Evolutionary conservation across 1,140 invertebrate genomes (phyloP).

Genomic region (Mesaphorura yosii): DNA sequence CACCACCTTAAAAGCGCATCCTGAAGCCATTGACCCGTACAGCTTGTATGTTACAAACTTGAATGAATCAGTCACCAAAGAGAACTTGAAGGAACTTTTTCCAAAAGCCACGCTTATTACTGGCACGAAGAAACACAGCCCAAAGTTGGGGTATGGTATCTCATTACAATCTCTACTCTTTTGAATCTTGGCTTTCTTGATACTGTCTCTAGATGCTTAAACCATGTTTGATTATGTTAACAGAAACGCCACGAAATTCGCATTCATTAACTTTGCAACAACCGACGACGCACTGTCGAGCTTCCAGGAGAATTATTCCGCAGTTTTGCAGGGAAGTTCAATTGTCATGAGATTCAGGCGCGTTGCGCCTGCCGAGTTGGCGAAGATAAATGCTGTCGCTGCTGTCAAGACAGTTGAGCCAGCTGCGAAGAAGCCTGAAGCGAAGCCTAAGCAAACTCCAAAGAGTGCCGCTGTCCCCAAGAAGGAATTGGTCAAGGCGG

Average conservation of each 20-base stretch:
- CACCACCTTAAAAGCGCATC: not conserved
- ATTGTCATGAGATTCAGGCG: conserved; percentile 22
- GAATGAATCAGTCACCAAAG: not conserved
- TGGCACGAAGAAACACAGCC: conserved; percentile 17
- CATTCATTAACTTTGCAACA: conserved; percentile 16
- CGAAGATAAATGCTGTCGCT: not conserved
- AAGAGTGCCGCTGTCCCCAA: not conserved
- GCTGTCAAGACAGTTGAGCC: not conserved
- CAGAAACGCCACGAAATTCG: conserved; percentile 13
- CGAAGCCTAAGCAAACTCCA: not conserved
- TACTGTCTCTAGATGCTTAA: too few relatives aligned
- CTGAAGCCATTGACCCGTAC: conserved; percentile 22
- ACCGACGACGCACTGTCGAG: conserved; percentile 13
- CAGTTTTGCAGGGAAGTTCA: conserved; percentile 5
- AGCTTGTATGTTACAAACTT: conserved; percentile 22
- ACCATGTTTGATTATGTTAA: too few relatives aligned
- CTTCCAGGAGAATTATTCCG: conserved; percentile 15
- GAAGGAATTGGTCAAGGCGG: conserved; percentile 13
- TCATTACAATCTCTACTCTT: not conserved
- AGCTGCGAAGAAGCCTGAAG: not conserved
- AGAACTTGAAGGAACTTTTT: conserved; percentile 6
- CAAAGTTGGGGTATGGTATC: conserved; percentile 14
- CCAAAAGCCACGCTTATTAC: not conserved
- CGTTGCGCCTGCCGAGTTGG: conserved; percentile 1
- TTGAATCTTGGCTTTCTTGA: not conserved